Percentiles rank a stretch among this genome's conserved stretches.
Conservation (phyloP, 2,113 vertebrate species). For the Oncorhynchus gorbuscha region DNA sequence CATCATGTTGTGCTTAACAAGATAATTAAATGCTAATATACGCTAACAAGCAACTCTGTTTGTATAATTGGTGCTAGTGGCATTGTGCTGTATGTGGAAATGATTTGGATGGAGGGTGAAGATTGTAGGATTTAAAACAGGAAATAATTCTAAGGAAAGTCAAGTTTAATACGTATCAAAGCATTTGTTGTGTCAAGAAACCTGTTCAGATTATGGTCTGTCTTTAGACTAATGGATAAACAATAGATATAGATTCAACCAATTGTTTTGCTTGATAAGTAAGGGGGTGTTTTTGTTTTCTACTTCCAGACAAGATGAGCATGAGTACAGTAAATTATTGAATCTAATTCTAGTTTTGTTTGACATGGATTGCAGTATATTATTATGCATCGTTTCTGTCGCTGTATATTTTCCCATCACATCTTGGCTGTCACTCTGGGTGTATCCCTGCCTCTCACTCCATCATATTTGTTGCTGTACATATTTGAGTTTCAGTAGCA, state of each 20-base stretch:
- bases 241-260: background rate
- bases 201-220: background rate
- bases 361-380: background rate
- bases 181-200: too few relatives aligned
- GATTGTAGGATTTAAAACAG: too few relatives aligned
- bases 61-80: background rate
- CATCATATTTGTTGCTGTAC: slow-evolving; percentile 20
- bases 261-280: background rate
- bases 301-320: too few relatives aligned
- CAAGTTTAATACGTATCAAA: too few relatives aligned
- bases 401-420: background rate
- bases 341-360: background rate
- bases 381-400: background rate
- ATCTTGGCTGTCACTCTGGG: background rate
- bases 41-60: slow-evolving; percentile 8
- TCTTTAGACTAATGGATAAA: background rate
- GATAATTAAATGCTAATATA: slow-evolving; percentile 22
- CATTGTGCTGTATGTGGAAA: background rate
- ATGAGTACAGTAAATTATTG: background rate
- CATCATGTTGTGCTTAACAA: too few relatives aligned
- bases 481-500: slow-evolving; percentile 36
- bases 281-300: too few relatives aligned
- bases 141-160: too few relatives aligned
- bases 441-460: slow-evolving; percentile 2
- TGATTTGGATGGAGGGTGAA: background rate